These are phyloP conservation scores for Galerucella pusilla DNA, from an alignment of 2,888 invertebrate genomes.

Conservation along the genomic window DNA sequence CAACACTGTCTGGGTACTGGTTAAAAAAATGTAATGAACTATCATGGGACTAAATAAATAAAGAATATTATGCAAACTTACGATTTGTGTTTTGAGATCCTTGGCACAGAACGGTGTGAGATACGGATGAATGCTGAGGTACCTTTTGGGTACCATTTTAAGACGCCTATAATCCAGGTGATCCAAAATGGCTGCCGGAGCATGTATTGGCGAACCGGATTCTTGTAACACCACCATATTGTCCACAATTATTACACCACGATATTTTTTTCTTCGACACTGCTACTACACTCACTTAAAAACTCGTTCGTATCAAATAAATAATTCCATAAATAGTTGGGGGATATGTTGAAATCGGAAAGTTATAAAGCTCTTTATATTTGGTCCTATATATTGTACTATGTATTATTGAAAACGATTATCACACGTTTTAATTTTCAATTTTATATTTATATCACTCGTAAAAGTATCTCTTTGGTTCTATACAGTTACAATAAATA, in stretches of 20 bases:
- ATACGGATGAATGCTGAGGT: conserved; percentile 92
- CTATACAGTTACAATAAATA: conserved; percentile 34
- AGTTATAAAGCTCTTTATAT: conserved; percentile 46
- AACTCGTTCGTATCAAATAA: conserved; percentile 20
- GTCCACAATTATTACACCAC: conserved; percentile 27
- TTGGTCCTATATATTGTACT: conserved; percentile 51
- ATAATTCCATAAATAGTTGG: conserved; percentile 28
- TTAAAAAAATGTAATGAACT: no score
- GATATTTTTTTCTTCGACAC: conserved; percentile 9
- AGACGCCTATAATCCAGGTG: conserved; percentile 85
- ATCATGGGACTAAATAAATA: background rate
- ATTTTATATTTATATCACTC: conserved; percentile 33
- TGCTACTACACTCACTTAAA: conserved; percentile 10
- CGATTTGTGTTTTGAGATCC: conserved; percentile 84
- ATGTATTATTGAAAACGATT: conserved; percentile 28
- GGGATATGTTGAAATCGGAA: conserved; percentile 33
- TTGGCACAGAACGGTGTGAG: conserved; percentile 83
- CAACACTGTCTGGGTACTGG: no score
- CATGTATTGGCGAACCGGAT: conserved; percentile 69
- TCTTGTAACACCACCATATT: conserved; percentile 78
- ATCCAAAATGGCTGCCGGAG: conserved; percentile 72
- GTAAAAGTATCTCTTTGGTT: conserved; percentile 45
- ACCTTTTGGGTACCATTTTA: conserved; percentile 91
- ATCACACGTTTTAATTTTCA: conserved; percentile 43
- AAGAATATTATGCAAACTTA: conserved; percentile 63